Evolutionary conservation across 2,113 vertebrate species (phyloP).

Genomic region (Anarrhichthys ocellatus): DNA sequence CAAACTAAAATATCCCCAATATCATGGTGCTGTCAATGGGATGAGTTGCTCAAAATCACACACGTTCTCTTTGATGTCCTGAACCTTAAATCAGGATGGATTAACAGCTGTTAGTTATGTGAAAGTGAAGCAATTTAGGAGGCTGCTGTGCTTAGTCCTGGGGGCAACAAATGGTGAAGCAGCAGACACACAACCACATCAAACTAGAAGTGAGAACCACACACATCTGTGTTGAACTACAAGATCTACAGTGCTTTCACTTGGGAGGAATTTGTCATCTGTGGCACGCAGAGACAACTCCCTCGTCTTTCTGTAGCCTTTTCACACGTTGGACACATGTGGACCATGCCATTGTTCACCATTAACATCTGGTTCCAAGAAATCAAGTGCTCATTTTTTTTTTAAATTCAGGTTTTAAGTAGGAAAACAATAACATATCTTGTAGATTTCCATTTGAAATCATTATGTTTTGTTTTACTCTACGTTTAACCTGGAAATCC

Average conservation of each 20-base stretch:
- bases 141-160: background rate
- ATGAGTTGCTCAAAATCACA: background rate
- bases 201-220: conserved; percentile 3
- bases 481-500: background rate
- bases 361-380: background rate
- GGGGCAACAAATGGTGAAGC: background rate
- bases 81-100: background rate
- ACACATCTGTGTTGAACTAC: background rate
- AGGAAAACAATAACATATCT: background rate
- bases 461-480: background rate
- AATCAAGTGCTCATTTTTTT: background rate
- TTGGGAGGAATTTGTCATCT: conserved; percentile 24
- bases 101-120: conserved; percentile 16
- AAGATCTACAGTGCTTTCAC: conserved; percentile 8
- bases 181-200: conserved; percentile 18
- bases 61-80: background rate
- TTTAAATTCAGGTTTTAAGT: background rate
- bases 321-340: conserved; percentile 7
- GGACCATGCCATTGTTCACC: background rate
- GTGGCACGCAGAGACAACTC: conserved; percentile 2
- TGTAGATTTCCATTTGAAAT: background rate
- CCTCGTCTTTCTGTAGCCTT: background rate
- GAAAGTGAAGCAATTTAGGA: background rate
- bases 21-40: background rate
- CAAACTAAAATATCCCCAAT: background rate